Conservation (phyloP, 2,888 invertebrate species). For the Aproaerema taeniolella region DNA sequence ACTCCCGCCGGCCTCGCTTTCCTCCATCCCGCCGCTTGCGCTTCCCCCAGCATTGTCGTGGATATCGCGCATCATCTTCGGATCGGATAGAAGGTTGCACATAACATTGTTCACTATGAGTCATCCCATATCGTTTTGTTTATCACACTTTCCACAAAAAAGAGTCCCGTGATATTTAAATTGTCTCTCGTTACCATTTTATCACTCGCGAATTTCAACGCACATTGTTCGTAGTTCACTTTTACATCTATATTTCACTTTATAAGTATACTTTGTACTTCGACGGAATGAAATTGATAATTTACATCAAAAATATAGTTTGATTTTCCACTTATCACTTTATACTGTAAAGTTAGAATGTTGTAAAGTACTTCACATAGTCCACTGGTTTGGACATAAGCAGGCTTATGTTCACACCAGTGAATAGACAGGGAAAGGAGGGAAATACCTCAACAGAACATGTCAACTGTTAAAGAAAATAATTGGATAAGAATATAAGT, state of each 20-base stretch:
- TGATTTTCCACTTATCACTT: constrained; percentile 56
- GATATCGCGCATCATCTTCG: constrained; percentile 76
- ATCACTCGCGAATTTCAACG: constrained; percentile 41
- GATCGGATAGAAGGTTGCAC: constrained; percentile 58
- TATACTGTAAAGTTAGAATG: constrained; percentile 45
- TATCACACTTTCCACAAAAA: constrained; percentile 58
- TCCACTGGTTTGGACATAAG: constrained; percentile 62
- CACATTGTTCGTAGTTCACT: constrained; percentile 49
- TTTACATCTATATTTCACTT: constrained; percentile 38
- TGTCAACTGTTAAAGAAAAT: constrained; percentile 30
- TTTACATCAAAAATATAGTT: constrained; percentile 64
- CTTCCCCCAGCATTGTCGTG: constrained; percentile 71
- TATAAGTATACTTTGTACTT: constrained; percentile 62
- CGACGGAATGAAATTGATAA: constrained; percentile 60
- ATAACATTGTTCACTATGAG: constrained; percentile 73
- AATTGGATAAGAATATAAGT: not conserved
- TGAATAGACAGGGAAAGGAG: constrained; percentile 29
- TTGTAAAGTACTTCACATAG: constrained; percentile 24
- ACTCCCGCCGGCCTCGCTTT: constrained; percentile 74
- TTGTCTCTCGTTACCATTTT: constrained; percentile 56
- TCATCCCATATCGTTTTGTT: constrained; percentile 76
- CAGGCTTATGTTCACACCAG: constrained; percentile 59
- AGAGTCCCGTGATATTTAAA: constrained; percentile 39
- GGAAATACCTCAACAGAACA: constrained; percentile 55
- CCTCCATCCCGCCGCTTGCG: constrained; percentile 72